Evolutionary conservation across 2,113 vertebrate species (phyloP), one percentile per base, ranked within the genome.

Genomic region (Epinephelus fuscoguttatus): DNA sequence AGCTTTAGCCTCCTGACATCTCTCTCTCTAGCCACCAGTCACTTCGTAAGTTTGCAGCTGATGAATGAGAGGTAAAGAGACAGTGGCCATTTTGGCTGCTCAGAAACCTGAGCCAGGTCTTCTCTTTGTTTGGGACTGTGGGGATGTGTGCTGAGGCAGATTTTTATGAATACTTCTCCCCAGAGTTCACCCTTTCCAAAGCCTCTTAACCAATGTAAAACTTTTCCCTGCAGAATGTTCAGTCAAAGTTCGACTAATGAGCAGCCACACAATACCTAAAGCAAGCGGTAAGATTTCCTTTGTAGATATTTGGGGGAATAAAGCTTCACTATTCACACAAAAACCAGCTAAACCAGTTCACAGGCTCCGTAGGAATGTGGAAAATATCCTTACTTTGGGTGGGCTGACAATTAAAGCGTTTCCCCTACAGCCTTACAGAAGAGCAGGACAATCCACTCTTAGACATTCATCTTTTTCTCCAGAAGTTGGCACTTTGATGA

Each of bases 81-180:
- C 25, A 47, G 75, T 75, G 61, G 84, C 82, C 80, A 75, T 79
- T 82, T 84, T 75, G 55, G 56, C 76, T 33, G 59, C 45, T 62
- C 7, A 2, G 71, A 85, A 91, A 91, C 79, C 64, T 49, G 63
- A 91, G 85, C 60, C 69, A 63, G 74, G 77, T 84, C 70, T 84
- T 1, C 8, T 57, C 59, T 81, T 62, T 74, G 60, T 81, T 72
- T 73, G 63, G 13, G 67, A 66, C 49, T 55, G 47, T 25, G 3
- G 30, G 14, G 37, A 68, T 75, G 67, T 70, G 67, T 50, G 56
- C 59, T 79, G 69, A 30, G 69, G 83, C 67, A 30, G 15, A 55
- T 64, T 66, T 67, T 61, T 63, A 81, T 55, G 49, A 70, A 84
- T 53, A 21, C 21, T 21, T 30, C 49, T 23, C 30, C 53, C n/a